Percentiles rank a stretch among this genome's conserved stretches.
These are phyloP conservation scores for Eupithecia subumbrata DNA, from an alignment of 2,888 invertebrate species.

Conservation along the genomic window DNA sequence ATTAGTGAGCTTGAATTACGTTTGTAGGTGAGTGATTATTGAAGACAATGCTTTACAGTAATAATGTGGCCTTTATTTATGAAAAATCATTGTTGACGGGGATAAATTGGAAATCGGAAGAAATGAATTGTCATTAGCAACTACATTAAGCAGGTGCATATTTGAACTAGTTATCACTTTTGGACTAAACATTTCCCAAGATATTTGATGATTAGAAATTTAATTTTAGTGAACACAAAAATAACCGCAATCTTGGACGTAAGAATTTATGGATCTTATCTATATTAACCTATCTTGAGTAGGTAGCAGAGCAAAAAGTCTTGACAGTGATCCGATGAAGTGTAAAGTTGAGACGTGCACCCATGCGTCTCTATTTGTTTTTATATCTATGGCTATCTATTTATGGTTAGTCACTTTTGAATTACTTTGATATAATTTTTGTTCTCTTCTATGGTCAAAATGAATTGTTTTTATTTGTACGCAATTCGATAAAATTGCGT, in stretches of 20 bases:
- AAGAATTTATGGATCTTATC: conserved; percentile 50
- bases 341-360: conserved; percentile 57
- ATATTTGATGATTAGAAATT: no score
- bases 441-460: background rate
- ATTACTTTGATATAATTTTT: background rate
- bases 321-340: conserved; percentile 74
- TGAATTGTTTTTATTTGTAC: background rate
- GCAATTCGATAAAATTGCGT: background rate
- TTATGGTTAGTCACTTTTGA: background rate
- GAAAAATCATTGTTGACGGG: no score
- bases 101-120: no score
- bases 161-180: no score
- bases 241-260: background rate
- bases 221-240: no score
- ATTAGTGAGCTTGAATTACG: no score
- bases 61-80: no score
- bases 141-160: no score
- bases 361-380: conserved; percentile 59
- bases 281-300: conserved; percentile 44
- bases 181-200: no score
- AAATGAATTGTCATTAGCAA: no score
- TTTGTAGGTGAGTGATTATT: background rate
- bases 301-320: conserved; percentile 56
- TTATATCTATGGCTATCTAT: conserved; percentile 26
- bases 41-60: no score